Evolutionary conservation across 2,113 vertebrate species (phyloP).

Genomic region (Chloropsis hardwickii): DNA sequence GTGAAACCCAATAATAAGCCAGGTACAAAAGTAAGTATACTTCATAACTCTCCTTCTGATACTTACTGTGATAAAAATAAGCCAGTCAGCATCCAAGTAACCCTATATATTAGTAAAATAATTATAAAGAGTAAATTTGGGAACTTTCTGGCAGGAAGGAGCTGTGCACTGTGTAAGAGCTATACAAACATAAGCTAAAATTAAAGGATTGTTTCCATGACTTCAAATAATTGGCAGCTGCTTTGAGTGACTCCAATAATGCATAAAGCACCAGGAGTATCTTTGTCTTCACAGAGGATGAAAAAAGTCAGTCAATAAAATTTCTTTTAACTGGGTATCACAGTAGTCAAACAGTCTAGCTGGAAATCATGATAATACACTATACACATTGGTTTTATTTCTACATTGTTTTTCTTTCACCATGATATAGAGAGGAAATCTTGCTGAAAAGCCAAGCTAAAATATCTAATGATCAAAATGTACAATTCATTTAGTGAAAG

Average conservation of each 20-base stretch:
- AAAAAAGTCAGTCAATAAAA: conserved; percentile 16
- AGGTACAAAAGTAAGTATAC: not conserved
- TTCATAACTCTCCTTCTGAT: not conserved
- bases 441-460: not conserved
- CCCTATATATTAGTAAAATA: not conserved
- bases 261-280: not conserved
- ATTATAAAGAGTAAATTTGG: not conserved
- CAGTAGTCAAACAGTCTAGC: not conserved
- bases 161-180: not conserved
- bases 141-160: not conserved
- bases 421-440: not conserved
- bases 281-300: not conserved
- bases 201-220: not conserved
- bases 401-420: not conserved
- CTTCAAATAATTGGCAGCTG: not conserved
- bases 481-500: not conserved
- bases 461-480: not conserved
- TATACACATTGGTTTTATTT: not conserved
- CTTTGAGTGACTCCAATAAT: not conserved
- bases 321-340: not conserved
- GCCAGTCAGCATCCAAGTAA: not conserved
- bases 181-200: not conserved
- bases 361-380: not conserved
- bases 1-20: not conserved
- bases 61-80: not conserved